phyloP scores from a whole-genome alignment of 2,888 invertebrate species.

The Caenorhabditis uteleia region DNA sequence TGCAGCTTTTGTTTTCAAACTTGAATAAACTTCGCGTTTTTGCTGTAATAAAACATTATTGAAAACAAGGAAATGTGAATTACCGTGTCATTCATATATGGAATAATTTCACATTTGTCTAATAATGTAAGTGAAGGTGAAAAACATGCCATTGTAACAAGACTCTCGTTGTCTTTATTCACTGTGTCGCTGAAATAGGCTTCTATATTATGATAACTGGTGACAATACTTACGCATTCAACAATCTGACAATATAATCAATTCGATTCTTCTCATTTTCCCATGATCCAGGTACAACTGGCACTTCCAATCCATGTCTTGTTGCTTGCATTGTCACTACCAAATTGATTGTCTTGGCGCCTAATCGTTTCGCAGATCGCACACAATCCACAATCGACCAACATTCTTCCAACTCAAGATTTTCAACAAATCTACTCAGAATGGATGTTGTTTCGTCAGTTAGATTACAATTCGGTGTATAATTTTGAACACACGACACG shows the following conservation, averaged over 20 bases:
- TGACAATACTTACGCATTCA: conserved; percentile 7
- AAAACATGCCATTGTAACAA: too few relatives aligned
- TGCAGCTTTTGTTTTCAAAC: too few relatives aligned
- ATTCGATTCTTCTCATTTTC: conserved; percentile 16
- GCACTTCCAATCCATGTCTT: conserved; percentile 6
- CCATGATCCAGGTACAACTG: conserved; percentile 13
- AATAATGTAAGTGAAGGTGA: too few relatives aligned
- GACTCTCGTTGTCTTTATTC: conserved; percentile 7
- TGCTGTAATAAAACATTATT: too few relatives aligned
- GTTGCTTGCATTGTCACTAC: conserved; percentile 14
- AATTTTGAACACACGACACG: neutral
- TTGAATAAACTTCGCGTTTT: too few relatives aligned
- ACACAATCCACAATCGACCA: conserved; percentile 6
- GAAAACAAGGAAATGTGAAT: too few relatives aligned
- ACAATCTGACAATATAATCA: conserved; percentile 12
- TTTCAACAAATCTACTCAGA: conserved; percentile 3
- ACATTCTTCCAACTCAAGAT: conserved; percentile 21
- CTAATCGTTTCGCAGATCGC: neutral
- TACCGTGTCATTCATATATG: too few relatives aligned
- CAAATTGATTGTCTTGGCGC: conserved; percentile 11
- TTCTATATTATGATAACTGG: too few relatives aligned
- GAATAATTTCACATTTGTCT: too few relatives aligned
- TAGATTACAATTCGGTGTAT: neutral
- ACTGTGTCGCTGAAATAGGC: too few relatives aligned
- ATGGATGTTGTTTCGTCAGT: conserved; percentile 12